These are phyloP conservation scores for Caenorhabditis sinica DNA, from an alignment of 2,888 invertebrate genomes.

Conservation along the genomic window DNA sequence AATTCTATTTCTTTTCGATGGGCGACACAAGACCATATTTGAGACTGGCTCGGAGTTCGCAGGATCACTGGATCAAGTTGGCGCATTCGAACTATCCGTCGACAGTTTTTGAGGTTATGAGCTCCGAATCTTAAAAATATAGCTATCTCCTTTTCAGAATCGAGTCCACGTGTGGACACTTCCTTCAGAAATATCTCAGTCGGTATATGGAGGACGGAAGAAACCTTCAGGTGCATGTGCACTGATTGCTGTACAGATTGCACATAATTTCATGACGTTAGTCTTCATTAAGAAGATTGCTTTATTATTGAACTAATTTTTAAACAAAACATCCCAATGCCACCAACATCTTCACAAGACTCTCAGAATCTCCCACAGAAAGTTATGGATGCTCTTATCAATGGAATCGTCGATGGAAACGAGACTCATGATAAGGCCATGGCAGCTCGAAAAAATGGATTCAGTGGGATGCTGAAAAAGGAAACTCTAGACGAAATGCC, in stretches of 20 bases:
- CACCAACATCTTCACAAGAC: no score
- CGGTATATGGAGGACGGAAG: slow-evolving; percentile 56
- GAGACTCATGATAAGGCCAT: no score
- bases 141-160: no score
- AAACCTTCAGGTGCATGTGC: slow-evolving; percentile 65
- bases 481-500: slow-evolving; percentile 19
- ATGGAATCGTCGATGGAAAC: no score
- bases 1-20: slow-evolving; percentile 37
- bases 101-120: slow-evolving; percentile 28
- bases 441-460: no score
- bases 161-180: slow-evolving; percentile 62
- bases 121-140: no score
- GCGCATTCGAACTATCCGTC: slow-evolving; percentile 43
- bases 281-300: no score
- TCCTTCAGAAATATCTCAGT: slow-evolving; percentile 59
- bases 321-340: no score
- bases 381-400: no score
- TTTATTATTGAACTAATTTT: no score
- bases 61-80: slow-evolving; percentile 28
- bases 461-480: slow-evolving; percentile 38
- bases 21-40: slow-evolving; percentile 51
- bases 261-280: slow-evolving; percentile 53
- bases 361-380: no score
- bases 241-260: slow-evolving; percentile 61
- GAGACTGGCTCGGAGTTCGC: no score